A percentile compares a stretch with the other conserved stretches of the same genome.
Conservation (phyloP, 2,888 invertebrate species). For the Agrochola circellaris region DNA sequence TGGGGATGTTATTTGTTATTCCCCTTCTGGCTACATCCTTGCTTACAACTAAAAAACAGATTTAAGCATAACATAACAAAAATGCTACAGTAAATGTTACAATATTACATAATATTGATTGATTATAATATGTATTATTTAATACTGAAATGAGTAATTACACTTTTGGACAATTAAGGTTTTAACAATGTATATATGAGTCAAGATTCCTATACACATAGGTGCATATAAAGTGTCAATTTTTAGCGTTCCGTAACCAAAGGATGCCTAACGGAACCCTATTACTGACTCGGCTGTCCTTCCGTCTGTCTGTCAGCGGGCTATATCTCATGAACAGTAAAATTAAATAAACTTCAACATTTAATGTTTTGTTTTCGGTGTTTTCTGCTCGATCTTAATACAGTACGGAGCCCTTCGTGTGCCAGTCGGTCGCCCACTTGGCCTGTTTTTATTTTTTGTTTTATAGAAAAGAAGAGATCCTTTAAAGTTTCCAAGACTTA, state of each 20-base stretch:
- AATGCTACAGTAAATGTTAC: slow-evolving; percentile 80
- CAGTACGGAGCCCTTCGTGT: too few species aligned
- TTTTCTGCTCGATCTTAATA: too few species aligned
- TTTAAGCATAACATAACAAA: slow-evolving; percentile 79
- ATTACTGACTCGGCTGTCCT: too few species aligned
- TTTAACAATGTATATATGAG: background rate
- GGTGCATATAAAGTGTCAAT: background rate
- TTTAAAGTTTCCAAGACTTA: background rate
- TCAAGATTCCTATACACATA: slow-evolving; percentile 8
- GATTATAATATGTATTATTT: slow-evolving; percentile 50
- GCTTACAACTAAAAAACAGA: slow-evolving; percentile 80
- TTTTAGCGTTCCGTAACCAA: too few species aligned
- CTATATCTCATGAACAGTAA: too few species aligned
- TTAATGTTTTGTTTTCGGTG: too few species aligned
- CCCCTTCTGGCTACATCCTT: slow-evolving; percentile 40
- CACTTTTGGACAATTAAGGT: slow-evolving; percentile 11
- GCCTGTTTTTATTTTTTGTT: background rate
- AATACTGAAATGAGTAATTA: slow-evolving; percentile 70
- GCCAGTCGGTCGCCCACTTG: too few species aligned
- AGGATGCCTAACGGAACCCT: too few species aligned
- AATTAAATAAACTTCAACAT: too few species aligned
- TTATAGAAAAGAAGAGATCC: background rate
- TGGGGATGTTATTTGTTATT: background rate
- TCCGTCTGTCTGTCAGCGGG: too few species aligned
- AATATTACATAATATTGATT: slow-evolving; percentile 57